phyloP scores from a whole-genome alignment of 2,797 vertebrate species.

The Carapus acus region DNA sequence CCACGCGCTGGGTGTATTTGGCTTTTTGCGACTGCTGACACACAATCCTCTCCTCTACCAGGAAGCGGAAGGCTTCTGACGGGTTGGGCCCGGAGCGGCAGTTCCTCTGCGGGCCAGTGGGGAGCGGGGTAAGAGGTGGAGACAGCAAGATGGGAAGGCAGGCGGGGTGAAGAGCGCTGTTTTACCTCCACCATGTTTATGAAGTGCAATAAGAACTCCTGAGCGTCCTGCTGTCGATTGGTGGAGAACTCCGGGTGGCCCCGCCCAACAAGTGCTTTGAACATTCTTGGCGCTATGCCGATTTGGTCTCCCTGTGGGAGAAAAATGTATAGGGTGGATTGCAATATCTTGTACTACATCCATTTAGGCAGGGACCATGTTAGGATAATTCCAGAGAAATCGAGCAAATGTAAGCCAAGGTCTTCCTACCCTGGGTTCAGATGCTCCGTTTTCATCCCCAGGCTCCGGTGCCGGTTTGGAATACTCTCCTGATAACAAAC shows the following conservation, averaged over 20 bases:
- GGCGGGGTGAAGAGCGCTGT: not conserved
- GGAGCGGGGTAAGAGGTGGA: not conserved
- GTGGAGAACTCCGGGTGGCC: constrained; percentile 98
- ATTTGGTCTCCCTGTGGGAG: constrained; percentile 90
- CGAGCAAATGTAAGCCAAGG: too few species aligned
- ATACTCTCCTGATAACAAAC: constrained; percentile 91
- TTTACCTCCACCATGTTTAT: constrained; percentile 99
- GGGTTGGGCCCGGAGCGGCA: constrained; percentile 94
- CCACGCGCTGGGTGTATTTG: constrained; percentile 97
- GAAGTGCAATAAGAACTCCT: constrained; percentile 98
- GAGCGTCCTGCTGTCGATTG: constrained; percentile 96
- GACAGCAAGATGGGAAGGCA: not conserved
- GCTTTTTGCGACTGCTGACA: constrained; percentile 96
- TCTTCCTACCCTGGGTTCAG: constrained; percentile 83
- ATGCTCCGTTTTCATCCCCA: constrained; percentile 75
- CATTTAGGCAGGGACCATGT: too few species aligned
- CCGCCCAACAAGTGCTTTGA: constrained; percentile 93
- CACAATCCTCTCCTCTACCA: constrained; percentile 96
- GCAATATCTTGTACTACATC: too few species aligned
- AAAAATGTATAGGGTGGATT: constrained; percentile 14
- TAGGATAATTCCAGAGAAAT: too few species aligned
- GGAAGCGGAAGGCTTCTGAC: constrained; percentile 94
- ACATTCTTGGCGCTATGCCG: constrained; percentile 94
- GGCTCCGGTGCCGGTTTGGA: constrained; percentile 84
- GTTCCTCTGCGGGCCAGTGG: constrained; percentile 78